phyloP scores from a whole-genome alignment of 2,113 vertebrate species.

The Chelonoidis abingdonii region DNA sequence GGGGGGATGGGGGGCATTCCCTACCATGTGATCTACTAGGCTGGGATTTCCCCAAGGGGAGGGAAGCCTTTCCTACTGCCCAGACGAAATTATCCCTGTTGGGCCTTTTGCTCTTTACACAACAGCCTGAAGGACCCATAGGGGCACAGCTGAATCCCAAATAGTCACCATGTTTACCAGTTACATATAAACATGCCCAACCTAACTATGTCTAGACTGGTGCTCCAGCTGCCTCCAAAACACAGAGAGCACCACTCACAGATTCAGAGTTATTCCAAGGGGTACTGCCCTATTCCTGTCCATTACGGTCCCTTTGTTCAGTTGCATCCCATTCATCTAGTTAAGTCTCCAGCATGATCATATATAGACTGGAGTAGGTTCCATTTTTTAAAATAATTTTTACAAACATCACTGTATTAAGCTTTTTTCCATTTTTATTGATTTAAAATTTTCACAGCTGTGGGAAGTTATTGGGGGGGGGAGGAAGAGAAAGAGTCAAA shows the following conservation, averaged over 20 bases:
- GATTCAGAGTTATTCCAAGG: background rate
- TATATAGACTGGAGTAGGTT: background rate
- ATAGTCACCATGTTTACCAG: no score
- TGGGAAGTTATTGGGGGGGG: background rate
- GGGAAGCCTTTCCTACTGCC: no score
- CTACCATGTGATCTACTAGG: no score
- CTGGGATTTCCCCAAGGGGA: no score
- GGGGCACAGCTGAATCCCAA: no score
- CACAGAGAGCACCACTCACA: accelerated
- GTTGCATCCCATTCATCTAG: accelerated
- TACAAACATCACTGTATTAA: background rate
- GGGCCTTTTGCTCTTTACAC: background rate
- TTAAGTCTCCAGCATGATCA: background rate
- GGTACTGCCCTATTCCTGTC: accelerated
- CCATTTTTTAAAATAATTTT: background rate
- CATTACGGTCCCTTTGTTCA: background rate
- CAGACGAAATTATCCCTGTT: background rate
- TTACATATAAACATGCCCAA: no score
- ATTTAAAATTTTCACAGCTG: background rate
- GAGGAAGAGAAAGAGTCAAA: background rate
- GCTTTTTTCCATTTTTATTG: no score
- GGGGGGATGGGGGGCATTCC: background rate
- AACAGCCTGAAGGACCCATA: background rate
- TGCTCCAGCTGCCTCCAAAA: accelerated
- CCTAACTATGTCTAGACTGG: background rate